Evolutionary conservation across 1,140 invertebrate genomes (phyloP).

Genomic region (Drosophila bocki): DNA sequence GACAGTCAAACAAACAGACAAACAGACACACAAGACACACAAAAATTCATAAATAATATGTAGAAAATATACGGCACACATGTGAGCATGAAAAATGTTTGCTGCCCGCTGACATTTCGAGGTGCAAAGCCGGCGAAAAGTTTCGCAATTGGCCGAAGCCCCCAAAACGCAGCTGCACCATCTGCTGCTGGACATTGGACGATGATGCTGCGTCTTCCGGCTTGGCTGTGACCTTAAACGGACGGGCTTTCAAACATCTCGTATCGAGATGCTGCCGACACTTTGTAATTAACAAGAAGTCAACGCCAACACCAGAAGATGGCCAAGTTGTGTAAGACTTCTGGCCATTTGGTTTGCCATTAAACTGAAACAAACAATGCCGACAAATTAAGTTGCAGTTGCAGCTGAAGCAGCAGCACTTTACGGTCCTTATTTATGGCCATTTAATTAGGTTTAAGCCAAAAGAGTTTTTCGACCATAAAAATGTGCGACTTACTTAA

Average conservation of each 20-base stretch:
- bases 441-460: conserved; percentile 59
- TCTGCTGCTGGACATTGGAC: conserved; percentile 4
- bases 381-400: conserved; percentile 42
- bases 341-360: conserved; percentile 24
- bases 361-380: conserved; percentile 44
- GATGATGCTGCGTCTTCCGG: conserved; percentile 56
- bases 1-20: conserved; percentile 29
- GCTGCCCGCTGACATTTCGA: conserved; percentile 75
- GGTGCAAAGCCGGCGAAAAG: conserved; percentile 69
- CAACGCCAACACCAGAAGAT: conserved; percentile 25
- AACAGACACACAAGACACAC: conserved; percentile 33
- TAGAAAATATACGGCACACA: conserved; percentile 51
- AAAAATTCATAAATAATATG: conserved; percentile 81
- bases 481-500: conserved; percentile 39
- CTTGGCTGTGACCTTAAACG: conserved; percentile 75
- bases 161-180: conserved; percentile 25
- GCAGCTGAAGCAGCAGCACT: not conserved
- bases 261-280: conserved; percentile 45
- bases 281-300: conserved; percentile 71
- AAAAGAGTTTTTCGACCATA: conserved; percentile 19
- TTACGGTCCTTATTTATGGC: conserved; percentile 38
- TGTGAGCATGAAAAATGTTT: conserved; percentile 64
- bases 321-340: conserved; percentile 55
- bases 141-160: conserved; percentile 58
- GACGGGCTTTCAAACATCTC: conserved; percentile 41